These are phyloP conservation scores for Drosophila simulans DNA, from an alignment of 1,140 invertebrate genomes.

Conservation along the genomic window DNA sequence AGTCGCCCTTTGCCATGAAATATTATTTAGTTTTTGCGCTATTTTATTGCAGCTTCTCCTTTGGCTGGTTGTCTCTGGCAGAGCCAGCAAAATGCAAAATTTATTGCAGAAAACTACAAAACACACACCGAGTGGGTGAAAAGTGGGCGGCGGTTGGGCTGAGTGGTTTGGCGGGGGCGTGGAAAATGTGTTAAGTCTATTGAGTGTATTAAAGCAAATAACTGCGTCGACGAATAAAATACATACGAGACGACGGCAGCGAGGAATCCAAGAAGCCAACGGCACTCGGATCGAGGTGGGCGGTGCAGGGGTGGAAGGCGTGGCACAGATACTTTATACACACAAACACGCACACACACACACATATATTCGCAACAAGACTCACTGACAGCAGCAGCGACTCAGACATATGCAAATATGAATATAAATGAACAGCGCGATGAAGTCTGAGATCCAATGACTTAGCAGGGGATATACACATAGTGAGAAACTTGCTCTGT, in stretches of 20 bases:
- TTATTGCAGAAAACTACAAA: conserved; percentile 78
- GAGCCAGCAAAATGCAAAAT: conserved; percentile 79
- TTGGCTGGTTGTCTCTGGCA: conserved; percentile 42
- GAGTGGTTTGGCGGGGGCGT: conserved; percentile 39
- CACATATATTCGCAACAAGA: conserved; percentile 6
- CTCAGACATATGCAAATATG: conserved; percentile 72
- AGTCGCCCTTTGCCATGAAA: conserved; percentile 22
- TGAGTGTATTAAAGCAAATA: conserved; percentile 83
- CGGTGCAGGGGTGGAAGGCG: conserved; percentile 4
- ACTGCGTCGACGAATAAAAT: conserved; percentile 78
- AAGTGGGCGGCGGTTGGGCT: neutral
- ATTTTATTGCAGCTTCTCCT: conserved; percentile 31
- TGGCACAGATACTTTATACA: conserved; percentile 57
- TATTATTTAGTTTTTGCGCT: conserved; percentile 22
- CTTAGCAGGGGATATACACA: neutral
- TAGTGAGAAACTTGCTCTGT: neutral
- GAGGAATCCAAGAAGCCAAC: conserved; percentile 18
- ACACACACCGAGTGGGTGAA: conserved; percentile 42
- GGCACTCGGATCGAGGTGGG: conserved; percentile 14
- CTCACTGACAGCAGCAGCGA: conserved; percentile 41
- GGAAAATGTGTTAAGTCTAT: conserved; percentile 82
- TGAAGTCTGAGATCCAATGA: conserved; percentile 45
- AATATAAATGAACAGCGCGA: conserved; percentile 80
- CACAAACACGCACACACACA: neutral
- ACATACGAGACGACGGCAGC: conserved; percentile 47